These are phyloP conservation scores for Sebastiscus albofasciatus DNA, from an alignment of 2,797 vertebrate genomes.

Conservation along the genomic window DNA sequence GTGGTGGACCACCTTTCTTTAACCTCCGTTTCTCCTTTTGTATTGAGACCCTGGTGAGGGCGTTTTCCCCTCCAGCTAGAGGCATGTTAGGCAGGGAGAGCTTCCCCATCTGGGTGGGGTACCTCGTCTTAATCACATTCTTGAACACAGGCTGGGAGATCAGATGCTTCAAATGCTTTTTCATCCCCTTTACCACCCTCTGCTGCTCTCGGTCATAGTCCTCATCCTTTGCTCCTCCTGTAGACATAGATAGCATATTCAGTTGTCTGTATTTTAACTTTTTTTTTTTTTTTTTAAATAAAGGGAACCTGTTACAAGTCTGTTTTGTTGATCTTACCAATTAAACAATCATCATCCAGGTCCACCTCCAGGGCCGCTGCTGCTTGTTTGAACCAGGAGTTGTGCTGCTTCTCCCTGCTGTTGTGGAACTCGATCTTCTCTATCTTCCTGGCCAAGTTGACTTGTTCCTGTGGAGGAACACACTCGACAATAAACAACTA, in stretches of 20 bases:
- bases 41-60: constrained; percentile 82
- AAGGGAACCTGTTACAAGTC: not conserved
- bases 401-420: constrained; percentile 90
- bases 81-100: constrained; percentile 76
- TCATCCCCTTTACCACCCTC: constrained; percentile 90
- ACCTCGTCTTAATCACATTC: constrained; percentile 89
- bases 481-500: not conserved
- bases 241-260: constrained; percentile 4
- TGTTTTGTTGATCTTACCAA: constrained; percentile 78
- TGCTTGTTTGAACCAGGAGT: constrained; percentile 94
- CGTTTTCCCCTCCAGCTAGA: constrained; percentile 74
- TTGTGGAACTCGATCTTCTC: constrained; percentile 95
- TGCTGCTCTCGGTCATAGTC: constrained; percentile 87
- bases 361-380: constrained; percentile 94
- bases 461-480: constrained; percentile 84
- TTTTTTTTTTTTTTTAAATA: not conserved
- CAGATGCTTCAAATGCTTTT: constrained; percentile 90
- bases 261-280: not conserved
- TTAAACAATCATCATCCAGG: constrained; percentile 90
- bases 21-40: constrained; percentile 59
- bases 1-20: constrained; percentile 12
- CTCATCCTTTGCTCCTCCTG: constrained; percentile 83
- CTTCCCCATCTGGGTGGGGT: constrained; percentile 94
- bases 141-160: constrained; percentile 90
- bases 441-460: constrained; percentile 90